These are phyloP conservation scores for Pristionchus maxplancki DNA, from an alignment of 2,888 invertebrate genomes.

Conservation along the genomic window DNA sequence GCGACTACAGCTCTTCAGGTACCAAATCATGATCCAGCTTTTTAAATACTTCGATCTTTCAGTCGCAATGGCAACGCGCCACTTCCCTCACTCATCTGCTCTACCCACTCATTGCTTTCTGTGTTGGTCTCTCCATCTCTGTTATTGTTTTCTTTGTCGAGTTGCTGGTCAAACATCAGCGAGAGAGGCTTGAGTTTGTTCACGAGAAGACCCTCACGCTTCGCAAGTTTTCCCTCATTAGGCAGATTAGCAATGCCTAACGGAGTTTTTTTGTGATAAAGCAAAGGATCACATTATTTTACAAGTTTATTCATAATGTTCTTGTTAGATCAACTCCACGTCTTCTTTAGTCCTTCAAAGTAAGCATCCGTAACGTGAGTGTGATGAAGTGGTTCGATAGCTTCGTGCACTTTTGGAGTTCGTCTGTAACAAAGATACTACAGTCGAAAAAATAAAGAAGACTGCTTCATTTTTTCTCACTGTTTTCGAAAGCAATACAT, in stretches of 20 bases:
- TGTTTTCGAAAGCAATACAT: background rate
- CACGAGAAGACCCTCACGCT: background rate
- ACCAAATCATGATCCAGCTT: background rate
- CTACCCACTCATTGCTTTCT: background rate
- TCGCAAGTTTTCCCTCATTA: too few relatives aligned
- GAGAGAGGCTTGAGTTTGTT: background rate
- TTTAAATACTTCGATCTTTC: background rate
- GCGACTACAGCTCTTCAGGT: background rate
- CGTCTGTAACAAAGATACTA: background rate
- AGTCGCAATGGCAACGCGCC: background rate
- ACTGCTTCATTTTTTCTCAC: background rate
- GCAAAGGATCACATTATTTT: too few relatives aligned
- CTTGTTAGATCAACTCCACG: background rate
- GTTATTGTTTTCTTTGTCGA: background rate
- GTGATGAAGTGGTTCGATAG: background rate
- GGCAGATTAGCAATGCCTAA: too few relatives aligned
- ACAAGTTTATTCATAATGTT: too few relatives aligned
- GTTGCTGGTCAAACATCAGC: background rate
- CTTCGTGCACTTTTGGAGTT: background rate
- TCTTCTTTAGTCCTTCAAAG: background rate
- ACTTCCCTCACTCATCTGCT: background rate
- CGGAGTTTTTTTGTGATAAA: too few relatives aligned
- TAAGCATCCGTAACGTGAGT: background rate
- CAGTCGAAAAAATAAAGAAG: background rate
- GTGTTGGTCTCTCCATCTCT: background rate